phyloP scores from a whole-genome alignment of 2,888 invertebrate genomes.

The Protula sp. region DNA sequence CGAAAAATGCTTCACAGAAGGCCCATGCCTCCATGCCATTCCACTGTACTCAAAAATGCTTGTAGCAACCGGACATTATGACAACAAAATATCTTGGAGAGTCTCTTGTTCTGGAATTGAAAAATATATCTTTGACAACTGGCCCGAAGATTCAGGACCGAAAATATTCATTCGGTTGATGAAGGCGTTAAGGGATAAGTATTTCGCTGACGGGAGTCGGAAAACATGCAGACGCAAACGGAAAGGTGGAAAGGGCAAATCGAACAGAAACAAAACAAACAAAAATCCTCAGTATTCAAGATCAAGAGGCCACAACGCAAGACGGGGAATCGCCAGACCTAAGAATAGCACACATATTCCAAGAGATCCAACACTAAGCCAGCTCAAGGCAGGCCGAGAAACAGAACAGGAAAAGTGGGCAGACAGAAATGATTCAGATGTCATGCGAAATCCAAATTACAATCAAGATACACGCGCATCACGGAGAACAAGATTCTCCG shows the following conservation, averaged over 20 bases:
- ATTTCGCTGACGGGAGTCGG: not conserved
- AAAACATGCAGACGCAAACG: not conserved
- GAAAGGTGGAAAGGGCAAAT: not conserved
- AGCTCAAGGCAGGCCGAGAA: no score
- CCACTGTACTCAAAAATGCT: not conserved
- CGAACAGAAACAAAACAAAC: no score
- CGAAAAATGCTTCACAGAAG: no score
- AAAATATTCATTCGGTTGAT: not conserved
- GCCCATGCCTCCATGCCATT: not conserved
- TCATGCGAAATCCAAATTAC: not conserved
- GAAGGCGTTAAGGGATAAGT: not conserved
- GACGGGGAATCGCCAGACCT: no score
- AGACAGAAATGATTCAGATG: no score
- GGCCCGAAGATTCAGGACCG: not conserved
- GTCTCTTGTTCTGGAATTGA: not conserved
- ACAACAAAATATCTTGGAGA: not conserved
- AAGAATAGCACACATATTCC: no score
- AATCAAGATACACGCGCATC: not conserved
- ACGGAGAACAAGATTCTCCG: not conserved
- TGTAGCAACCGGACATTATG: not conserved
- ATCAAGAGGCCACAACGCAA: no score
- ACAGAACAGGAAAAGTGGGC: no score
- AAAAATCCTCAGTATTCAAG: no score
- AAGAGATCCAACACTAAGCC: no score
- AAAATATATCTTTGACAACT: not conserved